Evolutionary conservation across 2,888 invertebrate species (phyloP).

Genomic region (Ichneumoninae sp.): DNA sequence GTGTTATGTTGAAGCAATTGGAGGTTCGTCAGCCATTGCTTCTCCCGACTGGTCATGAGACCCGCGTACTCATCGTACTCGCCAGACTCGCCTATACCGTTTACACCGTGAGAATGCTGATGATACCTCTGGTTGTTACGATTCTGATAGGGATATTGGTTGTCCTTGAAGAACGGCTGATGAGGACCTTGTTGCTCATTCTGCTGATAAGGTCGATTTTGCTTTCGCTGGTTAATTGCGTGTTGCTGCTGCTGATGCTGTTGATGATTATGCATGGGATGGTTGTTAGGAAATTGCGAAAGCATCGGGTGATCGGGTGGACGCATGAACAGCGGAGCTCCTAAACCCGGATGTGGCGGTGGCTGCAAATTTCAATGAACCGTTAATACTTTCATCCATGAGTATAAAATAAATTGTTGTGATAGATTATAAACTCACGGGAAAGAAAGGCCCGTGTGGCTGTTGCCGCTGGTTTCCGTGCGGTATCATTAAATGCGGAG

Average conservation of each 20-base stretch:
- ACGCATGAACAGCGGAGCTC: constrained; percentile 82
- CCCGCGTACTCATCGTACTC: constrained; percentile 93
- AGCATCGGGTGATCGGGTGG: constrained; percentile 80
- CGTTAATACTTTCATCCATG: not conserved
- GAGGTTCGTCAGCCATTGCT: constrained; percentile 98
- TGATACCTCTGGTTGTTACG: constrained; percentile 79
- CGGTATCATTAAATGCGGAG: constrained; percentile 80
- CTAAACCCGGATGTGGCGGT: constrained; percentile 79
- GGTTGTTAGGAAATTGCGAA: constrained; percentile 78
- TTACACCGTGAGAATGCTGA: constrained; percentile 75
- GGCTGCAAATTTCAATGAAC: constrained; percentile 78
- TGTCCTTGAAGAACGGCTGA: constrained; percentile 82
- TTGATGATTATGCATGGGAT: constrained; percentile 75
- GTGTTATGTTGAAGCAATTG: constrained; percentile 97
- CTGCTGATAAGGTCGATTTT: constrained; percentile 77
- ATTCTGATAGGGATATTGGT: constrained; percentile 79
- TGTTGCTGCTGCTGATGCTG: constrained; percentile 74
- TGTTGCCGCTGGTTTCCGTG: constrained; percentile 79
- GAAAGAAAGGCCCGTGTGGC: constrained; percentile 79
- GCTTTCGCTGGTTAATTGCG: constrained; percentile 76
- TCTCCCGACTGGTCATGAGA: constrained; percentile 96
- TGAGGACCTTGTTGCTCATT: constrained; percentile 79
- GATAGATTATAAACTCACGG: constrained; percentile 74
- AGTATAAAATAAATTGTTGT: not conserved
- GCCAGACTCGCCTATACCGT: constrained; percentile 79